Conservation (phyloP, 2,888 invertebrate genomes). For the Choreutis nemorana region DNA sequence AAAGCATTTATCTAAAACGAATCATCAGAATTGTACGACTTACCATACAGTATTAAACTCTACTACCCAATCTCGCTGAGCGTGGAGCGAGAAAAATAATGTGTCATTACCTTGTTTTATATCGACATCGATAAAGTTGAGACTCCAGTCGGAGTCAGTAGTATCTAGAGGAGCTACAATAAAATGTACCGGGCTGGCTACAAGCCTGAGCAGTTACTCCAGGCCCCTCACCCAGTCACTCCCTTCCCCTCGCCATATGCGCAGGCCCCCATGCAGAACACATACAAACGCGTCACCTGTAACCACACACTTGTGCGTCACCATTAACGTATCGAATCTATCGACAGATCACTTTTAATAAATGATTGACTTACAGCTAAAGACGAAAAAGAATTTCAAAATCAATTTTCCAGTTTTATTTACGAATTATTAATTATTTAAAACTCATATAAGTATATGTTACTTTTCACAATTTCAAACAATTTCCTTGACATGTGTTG, state of each 20-base stretch:
- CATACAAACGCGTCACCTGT: constrained; percentile 23
- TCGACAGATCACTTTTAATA: constrained; percentile 30
- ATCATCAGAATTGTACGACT: constrained; percentile 21
- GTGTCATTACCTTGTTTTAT: constrained; percentile 31
- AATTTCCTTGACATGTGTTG: no score
- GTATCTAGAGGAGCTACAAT: constrained; percentile 63
- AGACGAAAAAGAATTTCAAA: no score
- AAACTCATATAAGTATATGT: no score
- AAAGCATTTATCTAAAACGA: constrained; percentile 18
- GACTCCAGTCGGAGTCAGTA: constrained; percentile 33
- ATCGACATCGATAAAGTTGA: constrained; percentile 52
- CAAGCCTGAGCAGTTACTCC: constrained; percentile 60
- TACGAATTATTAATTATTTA: no score
- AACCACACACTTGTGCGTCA: constrained; percentile 28
- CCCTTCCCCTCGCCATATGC: constrained; percentile 10
- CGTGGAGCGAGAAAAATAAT: constrained; percentile 31
- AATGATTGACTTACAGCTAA: neutral
- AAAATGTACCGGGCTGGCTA: constrained; percentile 64
- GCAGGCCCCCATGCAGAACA: constrained; percentile 24
- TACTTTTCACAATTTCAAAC: no score
- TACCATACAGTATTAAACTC: constrained; percentile 29
- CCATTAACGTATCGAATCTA: constrained; percentile 40
- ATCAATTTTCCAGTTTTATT: no score
- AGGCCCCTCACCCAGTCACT: constrained; percentile 24
- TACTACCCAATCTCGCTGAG: constrained; percentile 25